Evolutionary conservation across 2,113 vertebrate species (phyloP).

Genomic region (Sisor rabdophorus): DNA sequence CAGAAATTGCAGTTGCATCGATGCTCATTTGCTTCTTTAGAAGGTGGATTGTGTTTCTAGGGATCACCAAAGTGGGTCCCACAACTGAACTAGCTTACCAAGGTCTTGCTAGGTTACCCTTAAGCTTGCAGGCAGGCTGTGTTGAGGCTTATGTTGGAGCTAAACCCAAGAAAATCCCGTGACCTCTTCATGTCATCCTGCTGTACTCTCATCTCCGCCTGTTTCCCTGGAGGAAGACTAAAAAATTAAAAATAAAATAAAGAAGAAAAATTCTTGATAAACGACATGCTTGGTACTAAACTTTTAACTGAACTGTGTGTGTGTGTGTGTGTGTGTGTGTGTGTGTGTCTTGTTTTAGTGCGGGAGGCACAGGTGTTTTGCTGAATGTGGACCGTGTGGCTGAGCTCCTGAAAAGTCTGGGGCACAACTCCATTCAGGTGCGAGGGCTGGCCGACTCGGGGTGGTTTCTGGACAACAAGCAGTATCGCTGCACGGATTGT

Average conservation of each 20-base stretch:
- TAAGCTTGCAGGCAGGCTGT: too few relatives aligned
- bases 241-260: not conserved
- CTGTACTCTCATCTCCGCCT: not conserved
- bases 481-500: constrained; percentile 88
- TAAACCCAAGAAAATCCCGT: too few relatives aligned
- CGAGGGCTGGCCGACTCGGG: constrained; percentile 91
- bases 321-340: constrained; percentile 47
- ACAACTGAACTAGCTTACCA: too few relatives aligned
- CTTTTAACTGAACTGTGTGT: not conserved
- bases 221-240: not conserved
- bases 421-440: constrained; percentile 83
- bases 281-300: not conserved
- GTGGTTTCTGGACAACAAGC: constrained; percentile 98
- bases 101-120: too few relatives aligned
- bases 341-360: constrained; percentile 64
- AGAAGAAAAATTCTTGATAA: not conserved
- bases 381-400: constrained; percentile 92
- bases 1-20: too few relatives aligned
- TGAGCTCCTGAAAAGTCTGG: constrained; percentile 83
- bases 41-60: not conserved
- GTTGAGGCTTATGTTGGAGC: too few relatives aligned
- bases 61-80: too few relatives aligned
- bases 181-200: too few relatives aligned
- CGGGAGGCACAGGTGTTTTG: constrained; percentile 91
- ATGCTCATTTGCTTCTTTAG: not conserved